A percentile compares a stretch with the other conserved stretches of the same genome.
Conservation (phyloP, 2,888 invertebrate genomes). For the Mythimna loreyi region DNA sequence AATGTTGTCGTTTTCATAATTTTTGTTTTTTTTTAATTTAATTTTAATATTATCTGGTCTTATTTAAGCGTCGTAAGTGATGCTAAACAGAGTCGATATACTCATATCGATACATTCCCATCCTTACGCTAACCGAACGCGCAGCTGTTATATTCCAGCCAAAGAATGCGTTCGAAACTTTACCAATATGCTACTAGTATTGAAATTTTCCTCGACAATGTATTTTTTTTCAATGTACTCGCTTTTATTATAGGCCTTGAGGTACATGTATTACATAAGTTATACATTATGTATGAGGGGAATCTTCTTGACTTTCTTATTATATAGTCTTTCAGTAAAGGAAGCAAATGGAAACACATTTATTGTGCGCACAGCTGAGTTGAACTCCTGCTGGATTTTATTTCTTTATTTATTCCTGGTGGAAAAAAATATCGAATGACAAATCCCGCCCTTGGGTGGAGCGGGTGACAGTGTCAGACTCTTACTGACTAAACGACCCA, state of each 20-base stretch:
- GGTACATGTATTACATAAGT: conserved; percentile 10
- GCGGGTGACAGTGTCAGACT: too few relatives aligned
- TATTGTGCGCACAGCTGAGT: too few relatives aligned
- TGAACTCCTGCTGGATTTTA: too few relatives aligned
- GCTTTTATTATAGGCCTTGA: conserved; percentile 42
- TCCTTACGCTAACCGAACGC: conserved; percentile 23
- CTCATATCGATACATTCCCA: background rate
- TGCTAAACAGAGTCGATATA: background rate
- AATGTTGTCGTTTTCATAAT: too few relatives aligned
- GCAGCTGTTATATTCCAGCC: conserved; percentile 50
- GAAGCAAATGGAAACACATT: background rate
- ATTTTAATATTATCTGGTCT: too few relatives aligned
- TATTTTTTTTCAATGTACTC: conserved; percentile 44
- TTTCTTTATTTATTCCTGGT: too few relatives aligned
- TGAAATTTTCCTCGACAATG: conserved; percentile 51
- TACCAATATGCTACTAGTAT: conserved; percentile 61
- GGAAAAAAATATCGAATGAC: too few relatives aligned
- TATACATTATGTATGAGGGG: conserved; percentile 27
- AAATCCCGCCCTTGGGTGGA: too few relatives aligned
- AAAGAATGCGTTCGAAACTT: conserved; percentile 62
- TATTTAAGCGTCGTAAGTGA: too few relatives aligned
- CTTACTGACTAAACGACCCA: too few relatives aligned
- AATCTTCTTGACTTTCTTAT: conserved; percentile 5
- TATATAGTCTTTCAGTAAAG: background rate
- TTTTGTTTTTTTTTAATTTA: too few relatives aligned